phyloP scores from a whole-genome alignment of 2,888 invertebrate species.

The Drosophila pullipes region DNA sequence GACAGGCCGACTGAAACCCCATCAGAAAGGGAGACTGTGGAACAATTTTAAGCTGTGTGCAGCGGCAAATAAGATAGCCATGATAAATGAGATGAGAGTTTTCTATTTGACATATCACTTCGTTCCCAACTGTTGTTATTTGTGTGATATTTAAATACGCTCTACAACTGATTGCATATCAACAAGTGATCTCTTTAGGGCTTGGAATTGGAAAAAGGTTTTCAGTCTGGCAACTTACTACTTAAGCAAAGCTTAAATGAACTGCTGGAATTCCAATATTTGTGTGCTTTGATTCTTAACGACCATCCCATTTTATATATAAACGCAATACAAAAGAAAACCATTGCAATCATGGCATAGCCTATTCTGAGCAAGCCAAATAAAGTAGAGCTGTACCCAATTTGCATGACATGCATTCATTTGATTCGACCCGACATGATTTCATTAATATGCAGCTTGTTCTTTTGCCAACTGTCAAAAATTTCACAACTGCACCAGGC shows the following conservation, averaged over 20 bases:
- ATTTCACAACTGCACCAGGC: slow-evolving; percentile 20
- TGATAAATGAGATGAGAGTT: slow-evolving; percentile 47
- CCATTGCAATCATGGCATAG: slow-evolving; percentile 5
- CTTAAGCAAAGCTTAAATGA: neutral
- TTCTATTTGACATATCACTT: slow-evolving; percentile 20
- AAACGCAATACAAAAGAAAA: neutral
- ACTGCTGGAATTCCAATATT: neutral
- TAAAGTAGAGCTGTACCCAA: neutral
- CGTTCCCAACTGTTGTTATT: neutral
- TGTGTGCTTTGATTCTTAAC: neutral
- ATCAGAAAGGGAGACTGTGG: neutral
- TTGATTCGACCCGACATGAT: slow-evolving; percentile 16
- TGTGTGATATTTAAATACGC: slow-evolving; percentile 22
- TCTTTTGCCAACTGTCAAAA: slow-evolving; percentile 38
- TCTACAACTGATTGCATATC: slow-evolving; percentile 7
- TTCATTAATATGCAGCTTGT: slow-evolving; percentile 54
- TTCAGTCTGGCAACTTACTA: neutral
- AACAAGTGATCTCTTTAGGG: neutral
- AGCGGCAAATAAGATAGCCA: slow-evolving; percentile 44
- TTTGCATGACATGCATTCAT: slow-evolving; percentile 30
- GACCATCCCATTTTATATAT: neutral
- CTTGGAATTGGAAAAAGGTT: neutral
- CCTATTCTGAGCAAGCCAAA: neutral
- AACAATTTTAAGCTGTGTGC: slow-evolving; percentile 52
- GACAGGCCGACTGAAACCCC: slow-evolving; percentile 13